Conservation (phyloP, 2,113 vertebrate genomes). For the Struthidea cinerea region DNA sequence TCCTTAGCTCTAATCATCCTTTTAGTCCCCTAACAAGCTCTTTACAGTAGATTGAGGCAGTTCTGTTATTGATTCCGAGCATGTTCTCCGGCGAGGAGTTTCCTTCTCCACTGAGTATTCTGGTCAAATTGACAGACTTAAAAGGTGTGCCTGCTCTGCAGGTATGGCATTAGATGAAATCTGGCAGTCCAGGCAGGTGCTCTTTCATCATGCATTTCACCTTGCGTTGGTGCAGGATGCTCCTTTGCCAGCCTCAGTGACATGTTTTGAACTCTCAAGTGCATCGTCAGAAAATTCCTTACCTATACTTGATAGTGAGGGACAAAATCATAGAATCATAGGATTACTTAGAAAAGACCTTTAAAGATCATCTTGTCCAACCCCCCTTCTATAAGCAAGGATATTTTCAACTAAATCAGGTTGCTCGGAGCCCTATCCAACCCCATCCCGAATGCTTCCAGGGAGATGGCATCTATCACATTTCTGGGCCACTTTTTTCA, state of each 20-base stretch:
- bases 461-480: not conserved
- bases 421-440: not conserved
- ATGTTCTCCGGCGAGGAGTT: not conserved
- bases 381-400: not conserved
- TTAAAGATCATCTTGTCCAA: not conserved
- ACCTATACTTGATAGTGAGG: not conserved
- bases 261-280: not conserved
- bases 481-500: not conserved
- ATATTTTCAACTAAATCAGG: not conserved
- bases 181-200: not conserved
- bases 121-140: not conserved
- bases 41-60: not conserved
- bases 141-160: not conserved
- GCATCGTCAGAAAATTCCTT: not conserved
- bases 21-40: not conserved
- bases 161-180: not conserved
- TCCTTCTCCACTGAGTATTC: not conserved
- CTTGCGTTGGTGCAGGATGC: not conserved
- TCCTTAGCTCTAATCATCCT: not conserved
- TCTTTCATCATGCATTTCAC: not conserved
- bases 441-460: not conserved
- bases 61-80: not conserved
- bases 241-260: not conserved
- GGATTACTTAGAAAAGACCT: not conserved
- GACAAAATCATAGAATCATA: not conserved